Percentiles rank a stretch among this genome's conserved stretches.
phyloP scores from a whole-genome alignment of 2,113 vertebrate genomes.

The Sinocyclocheilus anshuiensis region DNA sequence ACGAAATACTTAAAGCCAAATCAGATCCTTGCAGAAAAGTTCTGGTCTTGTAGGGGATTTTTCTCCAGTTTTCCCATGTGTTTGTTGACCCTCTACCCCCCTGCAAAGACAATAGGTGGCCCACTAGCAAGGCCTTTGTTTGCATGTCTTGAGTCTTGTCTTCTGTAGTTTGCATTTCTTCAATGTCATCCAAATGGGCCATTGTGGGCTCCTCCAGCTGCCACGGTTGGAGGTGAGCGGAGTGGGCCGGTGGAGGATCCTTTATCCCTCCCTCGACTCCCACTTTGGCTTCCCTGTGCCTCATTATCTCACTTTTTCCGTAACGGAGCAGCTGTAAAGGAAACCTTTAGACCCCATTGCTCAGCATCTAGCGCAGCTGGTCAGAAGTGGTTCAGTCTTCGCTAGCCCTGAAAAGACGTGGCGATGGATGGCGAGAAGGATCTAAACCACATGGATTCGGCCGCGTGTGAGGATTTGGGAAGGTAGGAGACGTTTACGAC shows the following conservation, averaged over 20 bases:
- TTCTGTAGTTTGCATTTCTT: conserved; percentile 27
- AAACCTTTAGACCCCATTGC: conserved; percentile 70
- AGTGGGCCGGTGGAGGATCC: conserved; percentile 36
- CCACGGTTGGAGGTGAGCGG: conserved; percentile 37
- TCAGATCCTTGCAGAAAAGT: too few relatives aligned
- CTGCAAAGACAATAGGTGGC: background rate
- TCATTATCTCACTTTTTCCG: conserved; percentile 16
- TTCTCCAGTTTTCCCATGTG: background rate
- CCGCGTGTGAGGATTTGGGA: conserved; percentile 24
- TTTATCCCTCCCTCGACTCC: conserved; percentile 5
- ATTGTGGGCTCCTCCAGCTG: background rate
- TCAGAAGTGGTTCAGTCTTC: background rate
- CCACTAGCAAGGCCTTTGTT: conserved; percentile 20
- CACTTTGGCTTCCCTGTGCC: background rate
- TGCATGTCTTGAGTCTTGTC: background rate
- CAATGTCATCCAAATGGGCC: conserved; percentile 18
- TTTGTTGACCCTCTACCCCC: background rate
- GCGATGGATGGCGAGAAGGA: conserved; percentile 63
- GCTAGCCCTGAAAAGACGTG: background rate
- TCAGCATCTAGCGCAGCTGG: background rate
- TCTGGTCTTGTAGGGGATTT: background rate
- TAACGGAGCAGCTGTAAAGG: conserved; percentile 53
- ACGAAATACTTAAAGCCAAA: too few relatives aligned
- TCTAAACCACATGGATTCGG: conserved; percentile 1
- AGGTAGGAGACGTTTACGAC: conserved; percentile 47